Evolutionary conservation across 1,140 invertebrate genomes (phyloP).

Genomic region (Protaetia brevitarsis): DNA sequence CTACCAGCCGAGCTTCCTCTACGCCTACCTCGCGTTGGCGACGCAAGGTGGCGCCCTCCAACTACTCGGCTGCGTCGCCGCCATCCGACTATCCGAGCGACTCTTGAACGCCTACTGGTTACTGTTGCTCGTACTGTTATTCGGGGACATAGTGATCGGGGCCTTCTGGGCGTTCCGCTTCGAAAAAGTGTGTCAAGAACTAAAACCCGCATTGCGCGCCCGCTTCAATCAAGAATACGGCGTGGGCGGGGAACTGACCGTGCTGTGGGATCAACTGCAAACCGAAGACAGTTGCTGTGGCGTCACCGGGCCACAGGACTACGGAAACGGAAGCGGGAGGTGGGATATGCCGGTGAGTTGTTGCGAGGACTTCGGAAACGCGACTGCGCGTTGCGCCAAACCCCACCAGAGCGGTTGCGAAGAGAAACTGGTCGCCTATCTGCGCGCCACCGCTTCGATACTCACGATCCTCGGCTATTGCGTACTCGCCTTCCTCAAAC

Average conservation of each 20-base stretch:
- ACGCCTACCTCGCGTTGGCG: conserved; percentile 76
- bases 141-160: conserved; percentile 80
- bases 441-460: conserved; percentile 73
- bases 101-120: conserved; percentile 83
- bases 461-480: conserved; percentile 85
- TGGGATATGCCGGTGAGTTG: conserved; percentile 44
- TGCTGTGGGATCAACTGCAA: conserved; percentile 79
- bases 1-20: conserved; percentile 73
- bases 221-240: conserved; percentile 65
- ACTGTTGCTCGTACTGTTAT: conserved; percentile 72
- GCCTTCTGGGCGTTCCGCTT: conserved; percentile 85
- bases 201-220: conserved; percentile 62
- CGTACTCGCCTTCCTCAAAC: conserved; percentile 84
- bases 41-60: conserved; percentile 68
- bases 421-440: conserved; percentile 65
- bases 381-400: conserved; percentile 28
- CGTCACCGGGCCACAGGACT: conserved; percentile 49
- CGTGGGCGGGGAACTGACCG: conserved; percentile 66
- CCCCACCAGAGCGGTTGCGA: conserved; percentile 60
- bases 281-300: conserved; percentile 76
- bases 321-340: conserved; percentile 30
- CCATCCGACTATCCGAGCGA: conserved; percentile 72
- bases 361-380: conserved; percentile 36
- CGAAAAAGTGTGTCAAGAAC: conserved; percentile 68
- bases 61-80: conserved; percentile 76